Evolutionary conservation across 2,888 invertebrate genomes (phyloP), one percentile per base, ranked within the genome.

Genomic region (Heteromurus nitidus): DNA sequence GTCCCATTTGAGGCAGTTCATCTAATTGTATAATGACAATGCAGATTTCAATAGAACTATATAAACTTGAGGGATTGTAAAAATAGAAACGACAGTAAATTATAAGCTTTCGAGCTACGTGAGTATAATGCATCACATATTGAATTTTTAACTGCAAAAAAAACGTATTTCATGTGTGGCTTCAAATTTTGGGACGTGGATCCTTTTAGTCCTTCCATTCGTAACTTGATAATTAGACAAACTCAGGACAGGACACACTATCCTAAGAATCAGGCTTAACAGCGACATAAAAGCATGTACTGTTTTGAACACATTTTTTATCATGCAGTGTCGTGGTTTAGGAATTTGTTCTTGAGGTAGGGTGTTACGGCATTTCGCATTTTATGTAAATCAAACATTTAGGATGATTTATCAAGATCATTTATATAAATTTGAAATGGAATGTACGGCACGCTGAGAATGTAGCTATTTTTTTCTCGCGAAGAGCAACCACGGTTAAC

Each of bases 301-400:
- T 36, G 7, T 36, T 36, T 13, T 36, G 7, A 7, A 13, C 36
- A 36, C 13, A 36, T 36, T 13, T 60, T 36, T 70, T 73, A 36
- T 28, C 64, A 55, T 58, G 75, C 67, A 67, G 74, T 36, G 65
- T 76, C 76, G 76, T 76, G 76, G 60, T 58, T 50, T 69, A 68
- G 47, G 68, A 69, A 76, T 76, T 76, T 68, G 69, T 62, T 76
- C 68, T 76, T 76, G 62, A 68, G 75, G 67, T 67, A 69, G 76
- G 76, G 76, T 68, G 55, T 65, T 30, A 55, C 24, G 24, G 75
- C 75, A 30, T 67, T 67, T 67, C 18, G 31, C 36, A n/a, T 24
- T 22, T 75, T 65, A 65, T 65, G 75, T 50, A 75, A 67, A 75
- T 75, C 67, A 68, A 76, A 60, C 62, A 76, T 76, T 60, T 69